phyloP scores from a whole-genome alignment of 2,113 vertebrate genomes.

The Oreotragus oreotragus region DNA sequence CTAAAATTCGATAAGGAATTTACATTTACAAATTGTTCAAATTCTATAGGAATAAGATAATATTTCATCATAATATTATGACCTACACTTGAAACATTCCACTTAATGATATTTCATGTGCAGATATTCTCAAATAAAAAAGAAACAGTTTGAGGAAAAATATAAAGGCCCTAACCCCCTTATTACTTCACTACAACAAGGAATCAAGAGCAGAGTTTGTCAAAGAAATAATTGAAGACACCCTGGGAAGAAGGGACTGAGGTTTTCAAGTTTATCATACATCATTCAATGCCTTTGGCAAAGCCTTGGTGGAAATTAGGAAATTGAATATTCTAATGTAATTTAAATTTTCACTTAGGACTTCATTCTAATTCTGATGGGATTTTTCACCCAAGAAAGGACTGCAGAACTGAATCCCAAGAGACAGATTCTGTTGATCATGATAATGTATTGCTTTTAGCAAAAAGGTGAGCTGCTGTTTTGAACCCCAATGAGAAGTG shows the following conservation, averaged over 20 bases:
- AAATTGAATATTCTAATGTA: constrained; percentile 70
- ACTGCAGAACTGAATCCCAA: not conserved
- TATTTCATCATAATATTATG: constrained; percentile 52
- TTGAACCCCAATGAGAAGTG: constrained; percentile 40
- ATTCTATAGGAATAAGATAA: constrained; percentile 50
- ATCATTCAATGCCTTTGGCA: constrained; percentile 73
- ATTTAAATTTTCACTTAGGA: constrained; percentile 69
- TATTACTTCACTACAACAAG: constrained; percentile 63
- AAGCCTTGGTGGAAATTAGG: constrained; percentile 60
- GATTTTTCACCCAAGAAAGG: constrained; percentile 50
- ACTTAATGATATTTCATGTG: constrained; percentile 54
- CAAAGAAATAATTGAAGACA: constrained; percentile 71
- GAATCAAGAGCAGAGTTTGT: constrained; percentile 55
- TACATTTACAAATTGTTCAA: constrained; percentile 26
- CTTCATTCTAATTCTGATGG: constrained; percentile 61
- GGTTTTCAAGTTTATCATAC: constrained; percentile 70
- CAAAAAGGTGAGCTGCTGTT: constrained; percentile 48
- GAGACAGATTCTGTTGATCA: constrained; percentile 50
- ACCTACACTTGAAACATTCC: constrained; percentile 22
- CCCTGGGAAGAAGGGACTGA: constrained; percentile 60
- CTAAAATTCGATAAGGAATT: constrained; percentile 23
- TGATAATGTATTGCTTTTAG: constrained; percentile 44
- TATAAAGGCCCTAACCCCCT: constrained; percentile 45
- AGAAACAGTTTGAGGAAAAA: constrained; percentile 54
- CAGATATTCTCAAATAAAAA: constrained; percentile 53